A percentile compares a stretch with the other conserved stretches of the same genome.
phyloP scores from a whole-genome alignment of 2,113 vertebrate species.

The Panthera leo region DNA sequence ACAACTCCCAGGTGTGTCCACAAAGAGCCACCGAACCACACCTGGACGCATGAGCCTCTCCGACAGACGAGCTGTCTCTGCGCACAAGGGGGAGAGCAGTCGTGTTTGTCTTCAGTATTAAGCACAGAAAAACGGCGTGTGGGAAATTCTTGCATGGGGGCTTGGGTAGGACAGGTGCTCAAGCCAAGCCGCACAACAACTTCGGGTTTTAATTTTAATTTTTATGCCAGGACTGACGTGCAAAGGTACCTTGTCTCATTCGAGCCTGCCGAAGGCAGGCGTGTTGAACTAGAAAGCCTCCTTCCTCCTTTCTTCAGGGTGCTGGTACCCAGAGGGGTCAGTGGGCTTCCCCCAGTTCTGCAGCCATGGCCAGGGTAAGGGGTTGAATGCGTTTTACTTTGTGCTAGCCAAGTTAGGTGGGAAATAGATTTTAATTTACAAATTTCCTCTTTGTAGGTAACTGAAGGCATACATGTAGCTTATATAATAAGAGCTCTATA shows the following conservation, averaged over 20 bases:
- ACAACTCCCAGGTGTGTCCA: neutral
- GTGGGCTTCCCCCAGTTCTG: no score
- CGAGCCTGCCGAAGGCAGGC: neutral
- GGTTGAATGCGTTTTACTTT: neutral
- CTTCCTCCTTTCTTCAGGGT: neutral
- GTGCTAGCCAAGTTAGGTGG: neutral
- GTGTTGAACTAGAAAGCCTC: neutral
- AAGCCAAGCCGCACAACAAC: neutral
- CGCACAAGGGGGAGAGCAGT: accelerated
- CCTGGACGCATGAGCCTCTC: neutral
- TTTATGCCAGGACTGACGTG: neutral
- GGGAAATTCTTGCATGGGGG: neutral
- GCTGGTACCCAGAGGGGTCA: neutral
- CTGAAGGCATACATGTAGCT: neutral
- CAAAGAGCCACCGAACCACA: neutral
- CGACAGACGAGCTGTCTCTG: accelerated
- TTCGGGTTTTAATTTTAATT: neutral
- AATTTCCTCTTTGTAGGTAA: neutral
- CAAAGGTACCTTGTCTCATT: neutral
- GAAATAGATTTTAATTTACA: neutral
- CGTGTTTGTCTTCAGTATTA: neutral
- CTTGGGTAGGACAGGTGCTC: neutral
- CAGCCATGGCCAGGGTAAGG: neutral
- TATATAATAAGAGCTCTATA: neutral
- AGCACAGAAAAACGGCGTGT: neutral